Conservation (phyloP, 1,140 invertebrate genomes). For the Anthonomus grandis region DNA sequence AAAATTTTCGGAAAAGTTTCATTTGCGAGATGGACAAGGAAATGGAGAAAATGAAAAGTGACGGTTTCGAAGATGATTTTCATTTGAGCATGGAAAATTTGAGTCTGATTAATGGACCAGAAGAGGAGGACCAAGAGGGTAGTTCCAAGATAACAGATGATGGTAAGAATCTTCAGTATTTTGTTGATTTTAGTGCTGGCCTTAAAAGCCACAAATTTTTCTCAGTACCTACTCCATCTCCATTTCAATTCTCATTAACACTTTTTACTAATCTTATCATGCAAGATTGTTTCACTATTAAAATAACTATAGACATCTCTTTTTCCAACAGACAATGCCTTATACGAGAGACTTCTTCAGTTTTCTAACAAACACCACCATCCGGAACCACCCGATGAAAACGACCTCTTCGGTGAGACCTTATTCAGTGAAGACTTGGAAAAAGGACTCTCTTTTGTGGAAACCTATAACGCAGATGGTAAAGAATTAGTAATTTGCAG, state of each 20-base stretch:
- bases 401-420: constrained; percentile 28
- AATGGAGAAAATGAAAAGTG: constrained; percentile 22
- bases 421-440: constrained; percentile 21
- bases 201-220: too few species aligned
- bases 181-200: too few species aligned
- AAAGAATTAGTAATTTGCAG: constrained; percentile 28
- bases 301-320: too few species aligned
- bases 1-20: constrained; percentile 19
- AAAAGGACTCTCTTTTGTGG: constrained; percentile 27
- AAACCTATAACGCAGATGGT: constrained; percentile 34
- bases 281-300: too few species aligned
- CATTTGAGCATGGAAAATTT: constrained; percentile 18
- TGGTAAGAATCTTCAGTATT: too few species aligned
- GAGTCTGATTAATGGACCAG: not conserved
- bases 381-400: constrained; percentile 4
- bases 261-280: too few species aligned
- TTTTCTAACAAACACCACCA: not conserved
- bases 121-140: not conserved
- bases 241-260: too few species aligned
- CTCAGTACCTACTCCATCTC: too few species aligned
- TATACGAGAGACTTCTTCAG: too few species aligned
- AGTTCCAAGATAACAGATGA: not conserved
- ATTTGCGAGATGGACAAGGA: constrained; percentile 24
- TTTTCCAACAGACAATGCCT: too few species aligned
- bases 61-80: constrained; percentile 25